Evolutionary conservation across 2,888 invertebrate species (phyloP).

Genomic region (Allophyes oxyacanthae): DNA sequence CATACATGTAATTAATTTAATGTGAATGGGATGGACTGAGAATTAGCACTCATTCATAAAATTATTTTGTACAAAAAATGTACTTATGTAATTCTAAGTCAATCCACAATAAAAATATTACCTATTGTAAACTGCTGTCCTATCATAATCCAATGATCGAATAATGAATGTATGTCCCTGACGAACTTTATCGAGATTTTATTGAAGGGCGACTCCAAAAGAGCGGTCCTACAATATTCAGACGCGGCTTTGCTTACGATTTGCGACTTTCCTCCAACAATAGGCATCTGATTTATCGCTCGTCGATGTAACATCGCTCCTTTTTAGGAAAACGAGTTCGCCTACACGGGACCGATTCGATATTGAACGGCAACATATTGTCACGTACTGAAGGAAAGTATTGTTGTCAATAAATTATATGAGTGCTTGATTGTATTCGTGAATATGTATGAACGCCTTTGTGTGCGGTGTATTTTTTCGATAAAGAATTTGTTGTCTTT

Average conservation of each 20-base stretch:
- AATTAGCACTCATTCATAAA: no score
- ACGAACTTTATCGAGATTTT: conserved; percentile 50
- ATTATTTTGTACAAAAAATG: no score
- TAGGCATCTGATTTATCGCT: conserved; percentile 75
- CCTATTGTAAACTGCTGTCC: conserved; percentile 26
- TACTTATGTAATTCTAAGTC: no score
- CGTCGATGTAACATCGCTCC: conserved; percentile 68
- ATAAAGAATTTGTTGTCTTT: conserved; percentile 38
- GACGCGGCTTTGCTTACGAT: conserved; percentile 69
- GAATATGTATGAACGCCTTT: conserved; percentile 49
- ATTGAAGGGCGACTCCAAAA: conserved; percentile 58
- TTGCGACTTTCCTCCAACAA: conserved; percentile 74
- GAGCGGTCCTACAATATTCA: conserved; percentile 62
- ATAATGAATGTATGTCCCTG: conserved; percentile 47
- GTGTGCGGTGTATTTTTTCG: conserved; percentile 11
- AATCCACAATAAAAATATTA: no score
- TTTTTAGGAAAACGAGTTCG: conserved; percentile 69
- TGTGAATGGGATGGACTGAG: no score
- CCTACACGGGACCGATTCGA: conserved; percentile 65
- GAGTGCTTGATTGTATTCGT: conserved; percentile 53
- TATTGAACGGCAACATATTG: conserved; percentile 62
- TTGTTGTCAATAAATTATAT: conserved; percentile 57
- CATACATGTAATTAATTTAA: no score
- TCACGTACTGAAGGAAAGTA: conserved; percentile 55
- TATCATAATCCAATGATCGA: conserved; percentile 48